phyloP scores from a whole-genome alignment of 2,888 invertebrate genomes.

The Ommatoiulus sabulosus region DNA sequence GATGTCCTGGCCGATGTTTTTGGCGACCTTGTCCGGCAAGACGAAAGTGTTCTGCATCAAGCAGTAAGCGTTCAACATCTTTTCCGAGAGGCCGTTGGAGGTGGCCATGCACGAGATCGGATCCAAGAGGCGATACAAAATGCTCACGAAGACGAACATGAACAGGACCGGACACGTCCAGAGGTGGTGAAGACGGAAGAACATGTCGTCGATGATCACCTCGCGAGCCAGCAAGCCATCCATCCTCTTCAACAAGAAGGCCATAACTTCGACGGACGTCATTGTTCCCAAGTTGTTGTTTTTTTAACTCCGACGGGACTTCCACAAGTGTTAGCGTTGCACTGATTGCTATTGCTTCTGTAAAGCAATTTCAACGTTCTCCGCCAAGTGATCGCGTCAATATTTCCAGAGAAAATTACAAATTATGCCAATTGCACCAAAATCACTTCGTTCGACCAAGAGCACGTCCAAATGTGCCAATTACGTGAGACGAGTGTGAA shows the following conservation, averaged over 20 bases:
- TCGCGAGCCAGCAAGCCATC: neutral
- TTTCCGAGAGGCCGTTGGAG: neutral
- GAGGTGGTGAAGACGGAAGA: conserved; percentile 24
- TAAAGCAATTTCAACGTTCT: too few relatives aligned
- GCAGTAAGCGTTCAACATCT: conserved; percentile 48
- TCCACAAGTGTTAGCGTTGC: neutral
- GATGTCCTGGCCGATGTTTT: conserved; percentile 61
- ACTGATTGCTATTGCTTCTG: too few relatives aligned
- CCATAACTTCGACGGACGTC: neutral
- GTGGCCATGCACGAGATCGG: conserved; percentile 24
- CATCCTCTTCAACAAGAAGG: neutral
- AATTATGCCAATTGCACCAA: too few relatives aligned
- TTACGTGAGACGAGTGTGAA: too few relatives aligned
- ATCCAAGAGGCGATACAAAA: neutral
- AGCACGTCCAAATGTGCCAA: too few relatives aligned
- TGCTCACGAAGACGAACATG: neutral
- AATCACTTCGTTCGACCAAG: too few relatives aligned
- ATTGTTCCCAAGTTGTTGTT: too few relatives aligned
- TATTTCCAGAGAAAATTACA: too few relatives aligned
- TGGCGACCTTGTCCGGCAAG: conserved; percentile 62
- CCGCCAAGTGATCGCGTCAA: too few relatives aligned
- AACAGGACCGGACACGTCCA: conserved; percentile 5
- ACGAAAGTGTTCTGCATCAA: conserved; percentile 63
- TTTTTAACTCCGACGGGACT: too few relatives aligned
- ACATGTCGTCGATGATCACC: neutral